Evolutionary conservation across 1,140 invertebrate genomes (phyloP).

Genomic region (Daktulosphaira vitifoliae): DNA sequence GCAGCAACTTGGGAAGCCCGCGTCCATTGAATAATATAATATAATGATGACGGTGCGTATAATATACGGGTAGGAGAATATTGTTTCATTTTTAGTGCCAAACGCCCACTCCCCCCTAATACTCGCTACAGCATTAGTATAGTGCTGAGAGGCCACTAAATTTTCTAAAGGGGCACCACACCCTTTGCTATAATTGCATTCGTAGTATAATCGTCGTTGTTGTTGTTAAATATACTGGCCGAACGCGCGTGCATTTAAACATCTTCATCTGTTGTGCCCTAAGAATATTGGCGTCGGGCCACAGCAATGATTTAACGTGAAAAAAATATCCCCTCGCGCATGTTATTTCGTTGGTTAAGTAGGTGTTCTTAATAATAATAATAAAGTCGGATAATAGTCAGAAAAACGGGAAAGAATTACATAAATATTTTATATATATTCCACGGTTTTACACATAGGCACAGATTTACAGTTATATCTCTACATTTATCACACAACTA

Average conservation of each 20-base stretch:
- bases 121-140: background rate
- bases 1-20: constrained; percentile 22
- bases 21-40: background rate
- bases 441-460: constrained; percentile 2
- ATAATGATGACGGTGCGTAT: constrained; percentile 9
- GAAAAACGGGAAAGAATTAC: background rate
- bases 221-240: too few species aligned
- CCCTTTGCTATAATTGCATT: constrained; percentile 31
- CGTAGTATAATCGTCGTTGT: background rate
- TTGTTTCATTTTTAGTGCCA: constrained; percentile 32
- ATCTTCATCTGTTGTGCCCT: constrained; percentile 18
- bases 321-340: constrained; percentile 4
- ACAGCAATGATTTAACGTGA: constrained; percentile 1
- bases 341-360: constrained; percentile 16
- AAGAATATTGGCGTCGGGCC: constrained; percentile 7
- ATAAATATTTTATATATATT: constrained; percentile 10
- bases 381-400: background rate
- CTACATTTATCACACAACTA: constrained; percentile 29
- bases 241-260: constrained; percentile 21
- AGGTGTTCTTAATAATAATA: constrained; percentile 24
- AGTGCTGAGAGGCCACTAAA: constrained; percentile 14
- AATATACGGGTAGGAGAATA: constrained; percentile 32
- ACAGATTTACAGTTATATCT: constrained; percentile 27
- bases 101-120: constrained; percentile 30
- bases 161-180: constrained; percentile 29